These are phyloP conservation scores for Molanna angustata DNA, from an alignment of 2,888 invertebrate species.

Conservation along the genomic window DNA sequence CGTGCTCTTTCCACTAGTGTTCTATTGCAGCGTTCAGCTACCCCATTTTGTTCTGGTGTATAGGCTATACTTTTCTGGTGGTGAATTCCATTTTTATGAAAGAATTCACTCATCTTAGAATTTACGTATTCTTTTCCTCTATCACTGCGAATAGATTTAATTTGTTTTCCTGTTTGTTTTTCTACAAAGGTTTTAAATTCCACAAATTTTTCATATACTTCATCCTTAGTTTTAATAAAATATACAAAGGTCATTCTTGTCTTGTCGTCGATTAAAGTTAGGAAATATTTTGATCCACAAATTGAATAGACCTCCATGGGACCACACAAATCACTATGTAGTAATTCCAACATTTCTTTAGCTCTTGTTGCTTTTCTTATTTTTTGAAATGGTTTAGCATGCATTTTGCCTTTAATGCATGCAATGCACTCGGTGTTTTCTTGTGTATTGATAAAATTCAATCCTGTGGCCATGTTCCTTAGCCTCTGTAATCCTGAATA, in stretches of 20 bases:
- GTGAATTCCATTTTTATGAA: background rate
- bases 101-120: background rate
- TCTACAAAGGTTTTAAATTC: slow-evolving; percentile 1
- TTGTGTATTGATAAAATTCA: background rate
- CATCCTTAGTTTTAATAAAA: background rate
- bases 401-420: slow-evolving; percentile 4
- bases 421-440: too few species aligned
- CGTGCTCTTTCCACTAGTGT: slow-evolving; percentile 5
- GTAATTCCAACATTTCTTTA: background rate
- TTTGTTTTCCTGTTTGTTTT: slow-evolving; percentile 2
- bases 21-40: slow-evolving; percentile 1
- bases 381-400: background rate
- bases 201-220: slow-evolving; percentile 1
- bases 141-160: slow-evolving; percentile 1
- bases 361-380: background rate
- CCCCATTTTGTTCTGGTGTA: slow-evolving; percentile 4
- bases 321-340: slow-evolving; percentile 1
- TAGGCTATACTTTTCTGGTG: background rate
- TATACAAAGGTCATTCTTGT: background rate
- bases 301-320: background rate
- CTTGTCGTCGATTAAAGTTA: background rate
- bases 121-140: slow-evolving; percentile 2
- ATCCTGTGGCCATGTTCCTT: background rate
- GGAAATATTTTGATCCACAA: background rate
- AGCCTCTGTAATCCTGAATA: background rate